These are phyloP conservation scores for Salvator merianae DNA, from an alignment of 2,113 vertebrate genomes.

Conservation along the genomic window DNA sequence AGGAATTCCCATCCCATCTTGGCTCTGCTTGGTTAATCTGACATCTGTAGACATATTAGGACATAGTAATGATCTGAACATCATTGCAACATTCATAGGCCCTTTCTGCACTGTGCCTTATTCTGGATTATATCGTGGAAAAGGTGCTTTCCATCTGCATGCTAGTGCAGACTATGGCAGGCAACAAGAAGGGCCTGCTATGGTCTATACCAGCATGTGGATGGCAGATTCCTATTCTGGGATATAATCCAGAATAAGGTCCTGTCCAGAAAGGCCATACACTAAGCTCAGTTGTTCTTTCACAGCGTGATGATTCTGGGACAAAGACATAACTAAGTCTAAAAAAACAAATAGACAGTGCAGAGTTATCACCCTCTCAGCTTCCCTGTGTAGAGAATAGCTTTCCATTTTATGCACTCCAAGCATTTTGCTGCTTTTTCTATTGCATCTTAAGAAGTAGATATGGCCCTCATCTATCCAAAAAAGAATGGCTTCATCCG, in stretches of 20 bases:
- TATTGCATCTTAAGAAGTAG: accelerated
- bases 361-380: background rate
- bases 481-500: constrained; percentile 22
- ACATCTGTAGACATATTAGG: background rate
- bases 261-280: too few relatives aligned
- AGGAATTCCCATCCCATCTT: too few relatives aligned
- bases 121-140: background rate
- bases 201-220: background rate
- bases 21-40: background rate
- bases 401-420: background rate
- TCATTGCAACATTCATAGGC: background rate
- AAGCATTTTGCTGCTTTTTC: constrained; percentile 4
- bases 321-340: too few relatives aligned
- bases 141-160: too few relatives aligned
- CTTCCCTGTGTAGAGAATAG: background rate
- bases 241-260: too few relatives aligned
- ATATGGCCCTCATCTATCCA: background rate
- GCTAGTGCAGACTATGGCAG: too few relatives aligned
- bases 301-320: too few relatives aligned
- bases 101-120: background rate
- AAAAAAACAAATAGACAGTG: constrained; percentile 11
- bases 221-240: background rate
- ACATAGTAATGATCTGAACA: background rate
- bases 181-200: too few relatives aligned
- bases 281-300: too few relatives aligned